Evolutionary conservation across 2,113 vertebrate species (phyloP).

Genomic region (Pterocles orientalis): DNA sequence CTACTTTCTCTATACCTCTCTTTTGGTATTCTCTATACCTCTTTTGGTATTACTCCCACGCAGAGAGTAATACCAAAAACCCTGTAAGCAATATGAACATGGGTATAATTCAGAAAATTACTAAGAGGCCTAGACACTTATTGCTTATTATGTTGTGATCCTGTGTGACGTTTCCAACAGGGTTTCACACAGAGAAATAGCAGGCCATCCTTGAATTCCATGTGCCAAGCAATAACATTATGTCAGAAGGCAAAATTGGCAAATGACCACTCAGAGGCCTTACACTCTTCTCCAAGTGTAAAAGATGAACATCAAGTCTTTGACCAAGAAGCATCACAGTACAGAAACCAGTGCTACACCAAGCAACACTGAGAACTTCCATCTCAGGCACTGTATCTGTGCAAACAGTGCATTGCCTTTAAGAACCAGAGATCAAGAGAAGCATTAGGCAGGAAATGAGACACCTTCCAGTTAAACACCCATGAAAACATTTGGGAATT

Average conservation of each 20-base stretch:
- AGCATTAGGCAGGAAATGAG: not conserved
- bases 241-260: not conserved
- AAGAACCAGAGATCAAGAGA: not conserved
- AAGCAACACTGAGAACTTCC: not conserved
- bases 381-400: not conserved
- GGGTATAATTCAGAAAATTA: not conserved
- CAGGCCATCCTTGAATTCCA: not conserved
- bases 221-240: fast-evolving
- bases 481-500: not conserved
- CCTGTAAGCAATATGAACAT: not conserved
- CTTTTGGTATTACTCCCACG: no score
- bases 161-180: not conserved
- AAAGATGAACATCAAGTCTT: not conserved
- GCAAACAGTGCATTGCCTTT: not conserved
- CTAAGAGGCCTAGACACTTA: no score
- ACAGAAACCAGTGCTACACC: not conserved
- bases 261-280: not conserved
- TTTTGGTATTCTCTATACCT: not conserved
- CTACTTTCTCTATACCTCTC: not conserved
- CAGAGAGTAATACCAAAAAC: not conserved
- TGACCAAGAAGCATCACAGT: not conserved
- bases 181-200: not conserved
- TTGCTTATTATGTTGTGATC: not conserved
- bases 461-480: not conserved
- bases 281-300: not conserved